Base-by-base conservation (phyloP, 2,888 invertebrate species). In the Catonia carolina region DNA sequence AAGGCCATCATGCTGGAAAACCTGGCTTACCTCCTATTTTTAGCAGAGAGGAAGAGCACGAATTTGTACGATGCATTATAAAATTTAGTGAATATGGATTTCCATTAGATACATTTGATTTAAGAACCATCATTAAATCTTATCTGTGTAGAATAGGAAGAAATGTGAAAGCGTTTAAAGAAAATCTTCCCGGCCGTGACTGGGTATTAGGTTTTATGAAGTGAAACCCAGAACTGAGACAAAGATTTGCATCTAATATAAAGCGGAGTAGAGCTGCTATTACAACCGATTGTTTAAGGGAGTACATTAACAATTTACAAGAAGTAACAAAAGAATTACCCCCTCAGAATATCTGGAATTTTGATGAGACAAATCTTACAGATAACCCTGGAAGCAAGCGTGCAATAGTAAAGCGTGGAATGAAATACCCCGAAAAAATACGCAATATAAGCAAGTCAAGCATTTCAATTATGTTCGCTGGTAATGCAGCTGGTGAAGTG, bases 401-500 rank as follows among this genome's bases (percentile, higher is more conserved):
- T 5, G 42, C 18, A 17, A 42, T 42, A 17, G 6, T 5, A 20
- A 5, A 3, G 4, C 22, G 47, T 23, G 47, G 22, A 5, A 22
- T 2, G 2, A 47, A 20, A 47, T 20, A 20, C 2, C 18, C 18
- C 2, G 18, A 47, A 20, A 20, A 5, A 47, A 2, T 10, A 10
- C 22, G 47, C 22, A 20, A 20, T 47, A 12, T 18, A 20, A 2
- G 67, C 2, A 74, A 74, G 59, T 55, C 65, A 10, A 59, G 67
- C 1, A 65, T 65, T 10, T 69, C 69, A 12, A 17, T 71, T 3
- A 74, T 74, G 72, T 65, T 73, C 54, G 65, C 69, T 53, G 70
- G 65, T 12, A 66, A 68, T 36, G 72, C 72, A 8, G 63, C 60
- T 55, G 73, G 73, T 5, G 59, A 62, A 42, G 14, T 71, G 2